phyloP scores from a whole-genome alignment of 2,113 vertebrate genomes.

The Podocnemis expansa region DNA sequence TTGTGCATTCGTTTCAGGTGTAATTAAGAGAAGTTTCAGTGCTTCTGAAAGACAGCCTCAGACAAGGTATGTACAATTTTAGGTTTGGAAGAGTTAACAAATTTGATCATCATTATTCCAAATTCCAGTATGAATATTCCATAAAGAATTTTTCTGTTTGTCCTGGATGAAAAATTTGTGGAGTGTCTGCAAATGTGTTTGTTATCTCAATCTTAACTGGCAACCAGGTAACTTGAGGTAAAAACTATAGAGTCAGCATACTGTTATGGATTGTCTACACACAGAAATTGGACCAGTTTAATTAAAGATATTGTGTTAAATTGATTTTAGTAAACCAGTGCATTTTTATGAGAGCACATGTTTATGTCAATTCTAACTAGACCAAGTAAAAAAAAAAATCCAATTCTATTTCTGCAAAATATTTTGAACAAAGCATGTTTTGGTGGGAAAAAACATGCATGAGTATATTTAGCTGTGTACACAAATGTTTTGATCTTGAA shows the following conservation, averaged over 20 bases:
- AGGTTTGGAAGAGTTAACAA: neutral
- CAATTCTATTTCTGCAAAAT: neutral
- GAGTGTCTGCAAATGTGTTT: neutral
- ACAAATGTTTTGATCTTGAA: neutral
- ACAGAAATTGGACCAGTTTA: neutral
- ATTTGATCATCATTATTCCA: neutral
- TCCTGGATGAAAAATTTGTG: neutral
- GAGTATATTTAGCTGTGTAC: neutral
- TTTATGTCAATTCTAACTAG: neutral
- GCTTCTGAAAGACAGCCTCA: slow-evolving; percentile 71
- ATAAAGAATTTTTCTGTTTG: neutral
- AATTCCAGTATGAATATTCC: neutral
- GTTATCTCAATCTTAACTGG: neutral
- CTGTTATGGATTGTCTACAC: neutral
- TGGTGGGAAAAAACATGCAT: neutral
- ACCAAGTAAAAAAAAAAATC: neutral
- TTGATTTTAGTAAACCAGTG: neutral
- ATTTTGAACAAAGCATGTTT: neutral
- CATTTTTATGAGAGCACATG: neutral
- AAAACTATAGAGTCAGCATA: neutral
- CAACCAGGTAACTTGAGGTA: neutral
- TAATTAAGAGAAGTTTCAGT: slow-evolving; percentile 73
- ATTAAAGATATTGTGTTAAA: neutral
- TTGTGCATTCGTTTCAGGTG: slow-evolving; percentile 69
- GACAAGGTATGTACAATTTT: slow-evolving; percentile 69